phyloP scores from a whole-genome alignment of 2,113 vertebrate species.

The Esox niger region DNA sequence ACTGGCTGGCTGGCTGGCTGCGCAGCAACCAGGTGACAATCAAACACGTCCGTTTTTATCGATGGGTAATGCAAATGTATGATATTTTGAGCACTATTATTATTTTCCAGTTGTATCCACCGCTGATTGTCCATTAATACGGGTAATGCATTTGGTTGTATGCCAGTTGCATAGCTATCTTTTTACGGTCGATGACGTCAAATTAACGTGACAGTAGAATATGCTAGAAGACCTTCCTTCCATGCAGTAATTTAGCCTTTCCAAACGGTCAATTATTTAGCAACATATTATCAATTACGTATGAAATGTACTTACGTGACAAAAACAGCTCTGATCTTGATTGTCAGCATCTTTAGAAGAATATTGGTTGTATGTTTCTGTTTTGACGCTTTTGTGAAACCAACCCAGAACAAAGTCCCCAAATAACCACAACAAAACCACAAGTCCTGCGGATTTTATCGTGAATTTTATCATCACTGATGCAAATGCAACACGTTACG shows the following conservation, averaged over 20 bases:
- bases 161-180: no score
- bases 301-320: conserved; percentile 63
- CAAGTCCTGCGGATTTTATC: conserved; percentile 16
- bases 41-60: no score
- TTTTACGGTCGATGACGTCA: conserved; percentile 58
- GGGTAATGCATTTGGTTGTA: no score
- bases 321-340: conserved; percentile 73
- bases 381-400: conserved; percentile 56
- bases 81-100: no score
- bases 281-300: not conserved
- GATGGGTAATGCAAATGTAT: no score
- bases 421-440: conserved; percentile 53
- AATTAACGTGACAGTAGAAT: conserved; percentile 51
- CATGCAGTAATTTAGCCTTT: no score
- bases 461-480: conserved; percentile 58
- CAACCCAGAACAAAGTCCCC: conserved; percentile 60
- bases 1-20: no score
- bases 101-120: no score
- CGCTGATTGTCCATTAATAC: no score
- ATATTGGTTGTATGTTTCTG: conserved; percentile 33
- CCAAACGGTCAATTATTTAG: not conserved
- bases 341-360: conserved; percentile 15
- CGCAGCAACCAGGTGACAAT: no score
- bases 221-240: conserved; percentile 53
- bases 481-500: not conserved